Conservation (phyloP, 2,888 invertebrate genomes). For the Tanytarsus gracilentus region DNA sequence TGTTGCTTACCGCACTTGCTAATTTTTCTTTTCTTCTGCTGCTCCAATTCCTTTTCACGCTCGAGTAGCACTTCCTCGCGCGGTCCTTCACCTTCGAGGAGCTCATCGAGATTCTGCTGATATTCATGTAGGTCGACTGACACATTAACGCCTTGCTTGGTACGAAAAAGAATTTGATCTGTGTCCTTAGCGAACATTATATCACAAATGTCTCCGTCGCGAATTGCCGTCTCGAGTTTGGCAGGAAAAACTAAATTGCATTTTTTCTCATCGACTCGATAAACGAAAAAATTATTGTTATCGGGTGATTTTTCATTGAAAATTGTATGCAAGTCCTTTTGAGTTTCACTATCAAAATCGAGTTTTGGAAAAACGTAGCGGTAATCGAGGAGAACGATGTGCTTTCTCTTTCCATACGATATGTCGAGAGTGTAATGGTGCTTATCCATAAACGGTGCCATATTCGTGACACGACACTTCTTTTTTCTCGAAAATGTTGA, state of each 20-base stretch:
- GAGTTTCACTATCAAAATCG: slow-evolving; percentile 58
- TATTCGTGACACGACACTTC: slow-evolving; percentile 57
- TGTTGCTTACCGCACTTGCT: slow-evolving; percentile 53
- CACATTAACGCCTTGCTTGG: slow-evolving; percentile 65
- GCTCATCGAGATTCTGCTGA: slow-evolving; percentile 45
- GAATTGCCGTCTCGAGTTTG: slow-evolving; percentile 62
- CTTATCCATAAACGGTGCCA: slow-evolving; percentile 51
- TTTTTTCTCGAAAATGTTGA: slow-evolving; percentile 44
- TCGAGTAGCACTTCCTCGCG: slow-evolving; percentile 54
- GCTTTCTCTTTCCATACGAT: slow-evolving; percentile 57
- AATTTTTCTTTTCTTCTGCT: slow-evolving; percentile 49
- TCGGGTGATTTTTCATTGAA: slow-evolving; percentile 51
- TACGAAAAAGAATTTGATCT: slow-evolving; percentile 62
- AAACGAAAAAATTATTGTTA: slow-evolving; percentile 56
- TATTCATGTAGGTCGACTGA: slow-evolving; percentile 59
- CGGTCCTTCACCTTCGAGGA: slow-evolving; percentile 64
- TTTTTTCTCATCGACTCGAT: slow-evolving; percentile 63
- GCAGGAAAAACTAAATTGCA: slow-evolving; percentile 68
- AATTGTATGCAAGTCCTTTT: slow-evolving; percentile 53
- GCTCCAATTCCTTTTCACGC: slow-evolving; percentile 50
- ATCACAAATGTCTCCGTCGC: slow-evolving; percentile 67
- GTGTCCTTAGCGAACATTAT: slow-evolving; percentile 68
- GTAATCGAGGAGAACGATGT: slow-evolving; percentile 58
- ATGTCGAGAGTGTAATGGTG: slow-evolving; percentile 54
- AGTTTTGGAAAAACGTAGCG: slow-evolving; percentile 66